Percentiles rank a stretch among this genome's conserved stretches.
phyloP scores from a whole-genome alignment of 2,797 vertebrate species.

The Crocidura indochinensis region DNA sequence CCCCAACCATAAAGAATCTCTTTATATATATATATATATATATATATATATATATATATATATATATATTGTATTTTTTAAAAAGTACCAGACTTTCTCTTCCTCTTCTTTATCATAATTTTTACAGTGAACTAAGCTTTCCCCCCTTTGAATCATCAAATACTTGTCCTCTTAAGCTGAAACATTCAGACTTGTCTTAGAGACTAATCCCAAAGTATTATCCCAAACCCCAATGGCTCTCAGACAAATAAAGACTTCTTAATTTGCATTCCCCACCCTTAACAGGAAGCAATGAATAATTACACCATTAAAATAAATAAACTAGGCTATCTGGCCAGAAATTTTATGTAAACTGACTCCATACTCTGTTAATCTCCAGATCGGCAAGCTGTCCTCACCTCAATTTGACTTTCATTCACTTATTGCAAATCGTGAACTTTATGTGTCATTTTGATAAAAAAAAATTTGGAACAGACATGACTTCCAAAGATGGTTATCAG shows the following conservation, averaged over 20 bases:
- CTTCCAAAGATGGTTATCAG: conserved; percentile 12
- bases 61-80: no score
- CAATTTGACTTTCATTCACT: conserved; percentile 4
- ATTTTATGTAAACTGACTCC: neutral
- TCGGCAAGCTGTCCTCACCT: neutral
- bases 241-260: conserved; percentile 9
- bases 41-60: no score
- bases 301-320: conserved; percentile 33
- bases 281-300: neutral
- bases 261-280: neutral
- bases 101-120: neutral
- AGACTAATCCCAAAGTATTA: neutral
- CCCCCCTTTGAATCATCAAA: neutral
- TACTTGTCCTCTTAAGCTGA: neutral
- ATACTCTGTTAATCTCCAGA: neutral
- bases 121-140: neutral
- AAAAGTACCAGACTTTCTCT: neutral
- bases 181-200: neutral
- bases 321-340: neutral
- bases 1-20: no score
- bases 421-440: conserved; percentile 20
- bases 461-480: neutral
- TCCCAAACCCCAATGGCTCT: neutral
- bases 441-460: neutral
- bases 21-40: no score